phyloP scores from a whole-genome alignment of 2,888 invertebrate species.

The Lysandra bellargus region DNA sequence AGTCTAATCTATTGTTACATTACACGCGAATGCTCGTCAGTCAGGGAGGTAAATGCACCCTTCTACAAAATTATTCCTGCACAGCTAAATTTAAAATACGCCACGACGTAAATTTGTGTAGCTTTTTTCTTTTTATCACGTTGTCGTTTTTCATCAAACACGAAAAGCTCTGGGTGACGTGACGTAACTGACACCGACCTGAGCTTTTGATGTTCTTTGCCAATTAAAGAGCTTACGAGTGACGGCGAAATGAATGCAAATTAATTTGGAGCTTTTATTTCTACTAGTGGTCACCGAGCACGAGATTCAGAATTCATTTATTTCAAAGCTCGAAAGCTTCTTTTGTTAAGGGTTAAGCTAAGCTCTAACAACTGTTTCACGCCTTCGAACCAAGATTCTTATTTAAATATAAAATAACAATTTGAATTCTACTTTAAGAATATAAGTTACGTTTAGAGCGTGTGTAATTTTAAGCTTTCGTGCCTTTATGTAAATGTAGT shows the following conservation, averaged over 20 bases:
- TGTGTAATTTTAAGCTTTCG: too few relatives aligned
- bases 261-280: constrained; percentile 21
- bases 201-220: constrained; percentile 27
- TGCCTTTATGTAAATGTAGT: too few relatives aligned
- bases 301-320: constrained; percentile 17
- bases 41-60: too few relatives aligned
- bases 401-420: neutral
- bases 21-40: too few relatives aligned
- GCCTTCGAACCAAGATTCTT: neutral
- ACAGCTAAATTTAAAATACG: neutral
- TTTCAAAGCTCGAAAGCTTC: neutral
- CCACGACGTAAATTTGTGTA: neutral
- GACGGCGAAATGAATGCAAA: constrained; percentile 1
- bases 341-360: constrained; percentile 1
- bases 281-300: constrained; percentile 6
- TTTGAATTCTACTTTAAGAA: neutral
- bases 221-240: constrained; percentile 21
- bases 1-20: too few relatives aligned
- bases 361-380: neutral
- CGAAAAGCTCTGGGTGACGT: neutral
- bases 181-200: neutral
- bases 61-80: too few relatives aligned
- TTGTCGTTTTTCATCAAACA: constrained; percentile 26
- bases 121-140: neutral
- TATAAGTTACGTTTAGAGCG: neutral